These are phyloP conservation scores for Pangasianodon hypophthalmus DNA, from an alignment of 2,113 vertebrate genomes.

Conservation along the genomic window DNA sequence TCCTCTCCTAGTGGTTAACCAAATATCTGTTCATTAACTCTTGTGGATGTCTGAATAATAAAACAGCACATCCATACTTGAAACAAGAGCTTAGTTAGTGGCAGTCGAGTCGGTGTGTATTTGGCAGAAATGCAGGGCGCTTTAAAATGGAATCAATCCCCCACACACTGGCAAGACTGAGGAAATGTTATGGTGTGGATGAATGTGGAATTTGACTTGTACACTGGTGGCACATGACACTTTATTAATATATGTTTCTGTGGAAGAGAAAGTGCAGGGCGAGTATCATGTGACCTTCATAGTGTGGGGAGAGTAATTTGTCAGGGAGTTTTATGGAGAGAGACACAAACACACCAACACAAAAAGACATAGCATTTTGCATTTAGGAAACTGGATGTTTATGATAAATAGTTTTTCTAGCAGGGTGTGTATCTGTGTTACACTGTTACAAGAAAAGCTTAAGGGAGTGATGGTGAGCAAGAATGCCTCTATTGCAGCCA, in stretches of 20 bases:
- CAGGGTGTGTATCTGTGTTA: constrained; percentile 56
- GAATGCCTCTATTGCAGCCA: constrained; percentile 77
- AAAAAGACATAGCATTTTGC: neutral
- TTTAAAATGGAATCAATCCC: constrained; percentile 9
- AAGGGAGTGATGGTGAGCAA: constrained; percentile 53
- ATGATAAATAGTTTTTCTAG: constrained; percentile 5
- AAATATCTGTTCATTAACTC: neutral
- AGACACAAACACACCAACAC: neutral
- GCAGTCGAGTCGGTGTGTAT: neutral
- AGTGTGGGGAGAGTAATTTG: neutral
- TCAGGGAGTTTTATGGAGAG: neutral
- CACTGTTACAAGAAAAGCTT: constrained; percentile 55
- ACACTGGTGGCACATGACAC: neutral
- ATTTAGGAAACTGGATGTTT: constrained; percentile 16
- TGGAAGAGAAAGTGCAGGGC: neutral
- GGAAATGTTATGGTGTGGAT: neutral
- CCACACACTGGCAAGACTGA: constrained; percentile 7
- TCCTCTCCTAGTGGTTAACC: neutral
- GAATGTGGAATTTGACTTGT: neutral
- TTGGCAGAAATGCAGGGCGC: neutral
- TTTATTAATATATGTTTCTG: constrained; percentile 15
- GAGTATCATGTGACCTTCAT: neutral
- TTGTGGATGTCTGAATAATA: neutral
- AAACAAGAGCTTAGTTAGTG: constrained; percentile 27
- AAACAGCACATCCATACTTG: neutral